Percentiles rank a stretch among this genome's conserved stretches.
Conservation (phyloP, 1,140 invertebrate species). For the Eriosoma lanigerum region DNA sequence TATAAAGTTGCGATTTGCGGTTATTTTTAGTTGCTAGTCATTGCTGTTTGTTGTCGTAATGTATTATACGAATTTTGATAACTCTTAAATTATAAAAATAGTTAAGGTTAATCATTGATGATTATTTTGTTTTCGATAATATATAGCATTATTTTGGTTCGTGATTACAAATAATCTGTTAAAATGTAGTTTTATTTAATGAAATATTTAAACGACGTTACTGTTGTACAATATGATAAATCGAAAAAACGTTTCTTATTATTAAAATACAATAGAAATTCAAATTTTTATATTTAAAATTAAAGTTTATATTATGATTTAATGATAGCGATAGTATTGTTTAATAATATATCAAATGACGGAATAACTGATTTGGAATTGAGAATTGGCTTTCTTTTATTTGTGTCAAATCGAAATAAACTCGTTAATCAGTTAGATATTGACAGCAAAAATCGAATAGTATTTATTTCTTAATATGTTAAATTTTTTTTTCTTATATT, state of each 20-base stretch:
- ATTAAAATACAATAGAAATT: not conserved
- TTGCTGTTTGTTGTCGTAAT: too few relatives aligned
- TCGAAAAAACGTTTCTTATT: constrained; percentile 15
- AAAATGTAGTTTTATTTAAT: too few relatives aligned
- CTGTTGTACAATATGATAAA: constrained; percentile 5
- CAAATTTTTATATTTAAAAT: not conserved
- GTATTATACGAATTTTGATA: too few relatives aligned
- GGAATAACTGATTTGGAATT: not conserved
- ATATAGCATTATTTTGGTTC: too few relatives aligned
- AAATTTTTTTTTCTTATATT: not conserved
- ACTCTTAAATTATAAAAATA: too few relatives aligned
- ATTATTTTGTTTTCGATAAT: too few relatives aligned
- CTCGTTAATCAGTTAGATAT: constrained; percentile 25
- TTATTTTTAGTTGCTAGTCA: too few relatives aligned
- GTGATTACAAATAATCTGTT: too few relatives aligned
- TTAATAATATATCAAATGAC: not conserved
- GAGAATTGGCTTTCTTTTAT: constrained; percentile 19
- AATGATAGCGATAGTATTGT: constrained; percentile 4
- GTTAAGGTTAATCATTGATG: too few relatives aligned
- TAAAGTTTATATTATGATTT: constrained; percentile 25
- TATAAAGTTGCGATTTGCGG: too few relatives aligned
- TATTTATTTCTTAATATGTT: not conserved
- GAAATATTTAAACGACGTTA: not conserved
- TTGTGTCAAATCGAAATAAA: constrained; percentile 23
- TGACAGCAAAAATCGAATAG: constrained; percentile 31